A percentile compares a stretch with the other conserved stretches of the same genome.
Evolutionary conservation across 2,113 vertebrate species (phyloP).

Genomic region (Antennarius striatus): DNA sequence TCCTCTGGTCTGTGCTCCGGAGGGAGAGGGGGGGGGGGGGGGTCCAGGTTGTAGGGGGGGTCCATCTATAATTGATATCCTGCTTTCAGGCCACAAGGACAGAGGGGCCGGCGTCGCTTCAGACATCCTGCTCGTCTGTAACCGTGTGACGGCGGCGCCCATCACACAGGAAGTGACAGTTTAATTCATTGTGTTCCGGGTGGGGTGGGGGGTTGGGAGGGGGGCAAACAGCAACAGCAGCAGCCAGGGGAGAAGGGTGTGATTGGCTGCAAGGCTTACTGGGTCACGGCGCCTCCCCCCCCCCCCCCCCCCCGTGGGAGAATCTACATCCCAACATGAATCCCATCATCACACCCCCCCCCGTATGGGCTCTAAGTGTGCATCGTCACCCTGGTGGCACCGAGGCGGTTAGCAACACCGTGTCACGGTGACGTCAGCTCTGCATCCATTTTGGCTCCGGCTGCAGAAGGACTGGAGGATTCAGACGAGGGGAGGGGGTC

Average conservation of each 20-base stretch:
- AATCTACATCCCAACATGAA: slow-evolving; percentile 40
- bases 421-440: slow-evolving; percentile 61
- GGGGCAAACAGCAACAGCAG: slow-evolving; percentile 11
- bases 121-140: slow-evolving; percentile 8
- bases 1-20: slow-evolving; percentile 7
- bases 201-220: slow-evolving; percentile 10
- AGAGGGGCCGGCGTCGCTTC: slow-evolving; percentile 6
- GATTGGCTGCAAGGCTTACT: slow-evolving; percentile 32
- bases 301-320: slow-evolving; percentile 49
- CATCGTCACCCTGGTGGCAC: slow-evolving; percentile 56
- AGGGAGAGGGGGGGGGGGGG: not conserved
- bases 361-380: slow-evolving; percentile 8
- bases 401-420: slow-evolving; percentile 53
- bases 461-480: slow-evolving; percentile 48
- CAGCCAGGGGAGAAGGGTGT: slow-evolving; percentile 10
- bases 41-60: slow-evolving; percentile 13
- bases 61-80: slow-evolving; percentile 52
- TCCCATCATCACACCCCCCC: slow-evolving; percentile 20
- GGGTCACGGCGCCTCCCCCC: slow-evolving; percentile 36
- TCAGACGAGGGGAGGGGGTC: slow-evolving; percentile 27
- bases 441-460: slow-evolving; percentile 65
- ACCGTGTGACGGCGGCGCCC: slow-evolving; percentile 35
- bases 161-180: slow-evolving; percentile 30
- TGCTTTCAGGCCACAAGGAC: slow-evolving; percentile 51
- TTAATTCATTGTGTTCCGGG: slow-evolving; percentile 17